Conservation (phyloP, 92 coral and sea anemone genomes). For the Micromussa lordhowensis region DNA sequence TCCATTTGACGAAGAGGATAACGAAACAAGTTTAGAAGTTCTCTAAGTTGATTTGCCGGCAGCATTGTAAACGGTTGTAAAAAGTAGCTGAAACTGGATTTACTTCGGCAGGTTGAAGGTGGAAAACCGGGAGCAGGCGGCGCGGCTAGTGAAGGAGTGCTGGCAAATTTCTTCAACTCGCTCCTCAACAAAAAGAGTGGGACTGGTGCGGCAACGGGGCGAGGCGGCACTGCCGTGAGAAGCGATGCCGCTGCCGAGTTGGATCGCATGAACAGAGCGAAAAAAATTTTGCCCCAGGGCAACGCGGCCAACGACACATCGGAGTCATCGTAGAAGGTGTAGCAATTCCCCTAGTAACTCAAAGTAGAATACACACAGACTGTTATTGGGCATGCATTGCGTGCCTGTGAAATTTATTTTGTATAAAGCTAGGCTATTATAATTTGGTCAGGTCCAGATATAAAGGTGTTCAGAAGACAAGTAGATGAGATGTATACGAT, state of each 20-base stretch:
- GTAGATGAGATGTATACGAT: background rate
- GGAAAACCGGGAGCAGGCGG: conserved; percentile 86
- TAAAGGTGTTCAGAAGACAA: background rate
- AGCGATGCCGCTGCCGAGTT: conserved; percentile 98
- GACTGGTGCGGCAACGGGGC: conserved; percentile 66
- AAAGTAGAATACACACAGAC: conserved; percentile 21
- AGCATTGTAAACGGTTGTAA: too few relatives aligned
- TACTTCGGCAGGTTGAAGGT: conserved; percentile 74
- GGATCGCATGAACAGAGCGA: conserved; percentile 95
- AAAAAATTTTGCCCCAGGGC: conserved; percentile 74
- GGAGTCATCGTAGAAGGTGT: conserved; percentile 55
- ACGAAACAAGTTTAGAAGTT: too few relatives aligned
- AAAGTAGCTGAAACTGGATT: background rate
- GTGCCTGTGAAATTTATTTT: conserved; percentile 41
- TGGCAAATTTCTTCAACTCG: conserved; percentile 98
- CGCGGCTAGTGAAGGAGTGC: conserved; percentile 94
- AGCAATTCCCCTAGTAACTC: conserved; percentile 15
- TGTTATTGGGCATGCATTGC: background rate
- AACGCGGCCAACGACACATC: conserved; percentile 64
- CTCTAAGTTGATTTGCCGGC: too few relatives aligned
- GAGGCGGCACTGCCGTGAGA: conserved; percentile 80
- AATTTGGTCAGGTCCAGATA: conserved; percentile 39
- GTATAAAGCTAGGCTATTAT: conserved; percentile 56
- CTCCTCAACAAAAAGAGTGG: conserved; percentile 93
- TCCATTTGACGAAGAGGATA: background rate